Percentiles rank a stretch among this genome's conserved stretches.
phyloP scores from a whole-genome alignment of 2,113 vertebrate genomes.

The Oncorhynchus tshawytscha region DNA sequence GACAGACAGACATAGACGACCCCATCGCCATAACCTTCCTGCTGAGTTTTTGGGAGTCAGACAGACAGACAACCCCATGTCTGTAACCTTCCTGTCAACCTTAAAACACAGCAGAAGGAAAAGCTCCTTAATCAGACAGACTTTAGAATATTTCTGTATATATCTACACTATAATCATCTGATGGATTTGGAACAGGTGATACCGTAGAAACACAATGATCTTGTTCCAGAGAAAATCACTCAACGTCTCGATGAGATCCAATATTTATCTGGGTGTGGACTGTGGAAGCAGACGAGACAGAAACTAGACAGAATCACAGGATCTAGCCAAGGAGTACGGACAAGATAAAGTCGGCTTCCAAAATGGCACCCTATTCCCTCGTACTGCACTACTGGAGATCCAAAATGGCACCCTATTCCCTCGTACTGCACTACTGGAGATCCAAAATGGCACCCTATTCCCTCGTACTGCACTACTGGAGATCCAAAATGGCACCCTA shows the following conservation, averaged over 20 bases:
- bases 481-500: too few species aligned
- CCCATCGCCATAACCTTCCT: too few species aligned
- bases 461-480: too few species aligned
- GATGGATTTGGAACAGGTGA: conserved; percentile 32
- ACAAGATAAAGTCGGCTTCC: too few species aligned
- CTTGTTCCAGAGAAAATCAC: conserved; percentile 35
- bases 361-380: too few species aligned
- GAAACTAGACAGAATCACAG: not conserved
- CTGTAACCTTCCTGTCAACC: conserved; percentile 13
- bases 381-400: too few species aligned
- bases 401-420: too few species aligned
- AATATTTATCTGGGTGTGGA: conserved; percentile 7
- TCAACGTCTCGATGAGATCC: conserved; percentile 19
- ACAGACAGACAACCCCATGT: not conserved
- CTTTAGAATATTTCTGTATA: conserved; percentile 44
- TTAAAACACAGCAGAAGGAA: conserved; percentile 35
- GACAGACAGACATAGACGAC: too few species aligned
- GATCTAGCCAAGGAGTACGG: conserved; percentile 11
- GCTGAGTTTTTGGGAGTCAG: too few species aligned
- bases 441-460: too few species aligned
- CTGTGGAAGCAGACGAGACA: not conserved
- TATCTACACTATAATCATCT: conserved; percentile 43
- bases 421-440: too few species aligned
- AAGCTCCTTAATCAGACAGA: conserved; percentile 46
- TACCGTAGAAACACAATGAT: conserved; percentile 13